Percentiles rank a stretch among this genome's conserved stretches.
phyloP scores from a whole-genome alignment of 1,140 invertebrate genomes.

The Drosophila repletoides region DNA sequence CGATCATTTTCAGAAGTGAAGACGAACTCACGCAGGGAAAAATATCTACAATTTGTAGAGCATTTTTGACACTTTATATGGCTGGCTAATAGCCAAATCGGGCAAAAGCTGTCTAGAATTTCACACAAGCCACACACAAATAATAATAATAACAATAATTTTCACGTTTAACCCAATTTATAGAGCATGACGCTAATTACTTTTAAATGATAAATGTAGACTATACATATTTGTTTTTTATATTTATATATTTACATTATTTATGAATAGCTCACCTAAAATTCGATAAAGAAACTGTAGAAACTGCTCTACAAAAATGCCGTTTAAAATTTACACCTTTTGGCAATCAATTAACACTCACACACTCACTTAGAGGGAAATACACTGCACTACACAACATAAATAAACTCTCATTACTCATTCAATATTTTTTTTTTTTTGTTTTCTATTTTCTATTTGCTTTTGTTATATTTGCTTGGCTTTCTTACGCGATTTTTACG shows the following conservation, averaged over 20 bases:
- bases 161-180: constrained; percentile 72
- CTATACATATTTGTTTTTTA: constrained; percentile 9
- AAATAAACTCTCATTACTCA: constrained; percentile 45
- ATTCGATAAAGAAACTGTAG: constrained; percentile 30
- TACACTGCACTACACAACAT: constrained; percentile 5
- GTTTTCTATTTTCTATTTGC: constrained; percentile 40
- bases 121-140: constrained; percentile 22
- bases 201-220: constrained; percentile 47
- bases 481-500: constrained; percentile 41
- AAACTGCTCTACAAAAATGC: constrained; percentile 51
- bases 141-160: constrained; percentile 50
- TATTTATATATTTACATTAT: constrained; percentile 21
- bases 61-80: constrained; percentile 23
- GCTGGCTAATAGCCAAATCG: neutral
- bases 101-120: constrained; percentile 19
- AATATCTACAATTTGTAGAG: constrained; percentile 13
- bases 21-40: no score
- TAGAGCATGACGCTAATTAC: constrained; percentile 75
- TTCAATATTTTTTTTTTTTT: constrained; percentile 40
- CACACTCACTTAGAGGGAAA: constrained; percentile 24
- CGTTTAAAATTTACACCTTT: constrained; percentile 57
- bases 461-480: constrained; percentile 2
- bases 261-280: constrained; percentile 51
- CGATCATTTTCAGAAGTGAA: neutral
- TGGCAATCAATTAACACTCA: constrained; percentile 67